Evolutionary conservation across 1,140 invertebrate species (phyloP).

Genomic region (Subanguina moxae): DNA sequence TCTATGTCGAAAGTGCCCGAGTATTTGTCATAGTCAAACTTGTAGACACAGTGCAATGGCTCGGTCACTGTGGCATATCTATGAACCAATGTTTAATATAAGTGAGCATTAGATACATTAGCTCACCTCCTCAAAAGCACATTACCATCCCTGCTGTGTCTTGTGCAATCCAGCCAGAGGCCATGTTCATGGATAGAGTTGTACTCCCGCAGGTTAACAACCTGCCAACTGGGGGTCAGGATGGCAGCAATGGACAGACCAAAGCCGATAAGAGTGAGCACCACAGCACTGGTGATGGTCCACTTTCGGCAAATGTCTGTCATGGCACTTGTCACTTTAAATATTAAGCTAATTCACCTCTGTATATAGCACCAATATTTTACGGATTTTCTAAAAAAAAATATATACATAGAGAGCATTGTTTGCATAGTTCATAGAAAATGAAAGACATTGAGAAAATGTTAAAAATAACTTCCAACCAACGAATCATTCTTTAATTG

Average conservation of each 20-base stretch:
- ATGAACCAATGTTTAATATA: neutral
- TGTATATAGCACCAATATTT: too few species aligned
- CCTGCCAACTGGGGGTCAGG: constrained; percentile 55
- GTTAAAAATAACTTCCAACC: too few species aligned
- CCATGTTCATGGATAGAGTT: constrained; percentile 59
- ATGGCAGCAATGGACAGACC: constrained; percentile 57
- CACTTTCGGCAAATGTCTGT: constrained; percentile 48
- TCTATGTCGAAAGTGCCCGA: constrained; percentile 59
- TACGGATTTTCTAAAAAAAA: too few species aligned
- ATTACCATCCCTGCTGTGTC: constrained; percentile 54
- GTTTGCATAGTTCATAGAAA: too few species aligned
- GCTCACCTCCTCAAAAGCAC: constrained; percentile 50
- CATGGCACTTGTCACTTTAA: constrained; percentile 15
- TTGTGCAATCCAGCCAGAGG: constrained; percentile 56
- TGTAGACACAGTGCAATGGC: constrained; percentile 59
- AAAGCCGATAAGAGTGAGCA: constrained; percentile 55
- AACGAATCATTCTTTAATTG: too few species aligned
- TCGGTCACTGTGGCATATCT: constrained; percentile 56
- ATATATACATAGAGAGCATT: too few species aligned
- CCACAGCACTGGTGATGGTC: constrained; percentile 39
- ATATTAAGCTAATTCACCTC: too few species aligned
- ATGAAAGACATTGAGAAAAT: too few species aligned
- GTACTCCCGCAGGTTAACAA: constrained; percentile 57
- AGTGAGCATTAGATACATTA: neutral
- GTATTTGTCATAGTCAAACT: constrained; percentile 59